Evolutionary conservation across 2,888 invertebrate genomes (phyloP), one percentile per base, ranked within the genome.

Genomic region (Allygus modestus): DNA sequence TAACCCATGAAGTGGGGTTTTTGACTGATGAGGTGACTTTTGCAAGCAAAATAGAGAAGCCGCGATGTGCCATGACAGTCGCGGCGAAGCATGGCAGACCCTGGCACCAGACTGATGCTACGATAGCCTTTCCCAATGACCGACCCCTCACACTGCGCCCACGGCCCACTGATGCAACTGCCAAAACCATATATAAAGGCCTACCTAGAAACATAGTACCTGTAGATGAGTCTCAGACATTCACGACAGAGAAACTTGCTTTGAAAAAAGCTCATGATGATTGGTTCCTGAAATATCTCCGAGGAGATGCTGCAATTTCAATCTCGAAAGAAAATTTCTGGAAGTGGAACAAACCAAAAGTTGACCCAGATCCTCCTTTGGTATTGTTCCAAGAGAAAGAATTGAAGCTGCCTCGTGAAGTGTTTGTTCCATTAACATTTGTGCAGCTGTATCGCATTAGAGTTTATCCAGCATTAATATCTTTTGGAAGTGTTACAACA

Each of bases 71-170:
- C 0, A 87, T 89, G 20, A 77, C 86, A 9, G 61, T 33, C 15
- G 83, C 79, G 37, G 81, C 81, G 20, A 83, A 84, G 51, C 1
- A 2, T 9, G 75, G 31, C 12, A 28, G 61, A 1, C 86, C 86
- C 0, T 86, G 86, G 85, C 31, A 85, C 11, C 46, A 85, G 7
- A 82, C 87, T 11, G 87, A 87, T 26, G 85, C 87, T 17, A 51
- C 89, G 17, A 88, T 91, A 26, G 90, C 90, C 12, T 91, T 90
- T 87, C 91, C 91, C 2, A 91, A 91, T 84, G 91, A 91, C 84
- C 88, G 88, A 82, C 88, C 89, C 0, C 86, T 86, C 61, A 87
- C 87, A 5, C 82, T 90, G 54, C 87, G 89, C 51, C 90, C 90
- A 0, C 90, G 89, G 88, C 71, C 83, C 15, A 79, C 85, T 54